A percentile compares a stretch with the other conserved stretches of the same genome.
Evolutionary conservation across 2,113 vertebrate genomes (phyloP).

Genomic region (Bufo bufo): DNA sequence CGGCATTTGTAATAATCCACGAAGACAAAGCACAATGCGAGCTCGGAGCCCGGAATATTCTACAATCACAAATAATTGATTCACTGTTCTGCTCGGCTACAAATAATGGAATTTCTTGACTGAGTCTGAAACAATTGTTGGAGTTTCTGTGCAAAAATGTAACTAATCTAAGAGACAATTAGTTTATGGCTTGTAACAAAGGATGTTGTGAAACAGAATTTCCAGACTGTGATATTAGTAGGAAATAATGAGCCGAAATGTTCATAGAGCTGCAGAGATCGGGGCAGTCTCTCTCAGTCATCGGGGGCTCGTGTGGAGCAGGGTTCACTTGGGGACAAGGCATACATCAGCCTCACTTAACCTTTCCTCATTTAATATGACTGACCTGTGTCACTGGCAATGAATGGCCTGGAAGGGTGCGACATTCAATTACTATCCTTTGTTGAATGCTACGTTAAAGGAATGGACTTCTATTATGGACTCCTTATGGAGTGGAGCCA

Average conservation of each 20-base stretch:
- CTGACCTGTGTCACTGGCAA: conserved; percentile 28
- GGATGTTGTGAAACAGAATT: neutral
- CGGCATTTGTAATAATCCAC: conserved; percentile 28
- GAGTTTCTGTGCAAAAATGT: conserved; percentile 21
- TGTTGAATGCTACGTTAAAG: conserved; percentile 28
- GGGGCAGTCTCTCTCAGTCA: neutral
- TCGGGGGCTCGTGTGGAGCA: neutral
- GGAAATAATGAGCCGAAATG: conserved; percentile 6
- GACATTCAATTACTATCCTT: conserved; percentile 45
- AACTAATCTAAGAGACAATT: conserved; percentile 37
- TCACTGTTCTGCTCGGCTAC: conserved; percentile 23
- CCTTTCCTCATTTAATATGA: conserved; percentile 40
- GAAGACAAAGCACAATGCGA: conserved; percentile 26
- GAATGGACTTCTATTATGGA: conserved; percentile 32
- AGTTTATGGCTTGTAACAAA: conserved; percentile 45
- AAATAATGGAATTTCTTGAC: conserved; percentile 37
- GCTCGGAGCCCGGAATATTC: conserved; percentile 11
- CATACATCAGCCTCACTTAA: conserved; percentile 47
- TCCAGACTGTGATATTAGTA: conserved; percentile 34
- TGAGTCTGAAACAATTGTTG: conserved; percentile 31
- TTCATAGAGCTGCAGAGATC: neutral
- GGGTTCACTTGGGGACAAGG: conserved; percentile 45
- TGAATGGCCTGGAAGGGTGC: conserved; percentile 17
- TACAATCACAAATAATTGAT: conserved; percentile 47
- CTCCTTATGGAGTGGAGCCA: neutral